phyloP scores from a whole-genome alignment of 2,888 invertebrate species.

The Acanthosepion pharaonis region DNA sequence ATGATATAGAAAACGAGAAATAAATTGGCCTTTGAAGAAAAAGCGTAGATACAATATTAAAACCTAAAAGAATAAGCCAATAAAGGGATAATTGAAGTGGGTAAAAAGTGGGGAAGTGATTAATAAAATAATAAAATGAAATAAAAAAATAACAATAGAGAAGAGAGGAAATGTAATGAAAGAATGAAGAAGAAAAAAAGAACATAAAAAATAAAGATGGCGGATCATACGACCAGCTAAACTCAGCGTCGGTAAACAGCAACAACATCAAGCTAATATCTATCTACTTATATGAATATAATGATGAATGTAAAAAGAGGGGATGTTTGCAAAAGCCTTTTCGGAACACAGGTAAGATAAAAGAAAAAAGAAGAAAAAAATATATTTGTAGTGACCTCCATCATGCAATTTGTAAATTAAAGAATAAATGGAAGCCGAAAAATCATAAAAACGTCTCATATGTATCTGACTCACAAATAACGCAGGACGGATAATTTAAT shows the following conservation, averaged over 20 bases:
- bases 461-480: too few relatives aligned
- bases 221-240: not conserved
- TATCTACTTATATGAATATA: too few relatives aligned
- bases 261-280: not conserved
- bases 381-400: too few relatives aligned
- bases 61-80: not conserved
- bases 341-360: too few relatives aligned
- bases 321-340: too few relatives aligned
- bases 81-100: not conserved
- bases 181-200: not conserved
- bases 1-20: not conserved
- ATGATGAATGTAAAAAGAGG: too few relatives aligned
- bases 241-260: not conserved
- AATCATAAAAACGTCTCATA: too few relatives aligned
- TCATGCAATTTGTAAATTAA: too few relatives aligned
- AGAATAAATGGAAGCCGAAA: too few relatives aligned
- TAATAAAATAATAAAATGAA: not conserved
- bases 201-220: not conserved
- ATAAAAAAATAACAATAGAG: not conserved
- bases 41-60: not conserved
- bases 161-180: not conserved
- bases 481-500: too few relatives aligned
- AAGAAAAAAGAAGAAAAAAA: too few relatives aligned
- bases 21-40: not conserved
- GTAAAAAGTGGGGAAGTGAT: not conserved